Evolutionary conservation across 1,140 invertebrate genomes (phyloP).

Genomic region (Dinoponera quadriceps): DNA sequence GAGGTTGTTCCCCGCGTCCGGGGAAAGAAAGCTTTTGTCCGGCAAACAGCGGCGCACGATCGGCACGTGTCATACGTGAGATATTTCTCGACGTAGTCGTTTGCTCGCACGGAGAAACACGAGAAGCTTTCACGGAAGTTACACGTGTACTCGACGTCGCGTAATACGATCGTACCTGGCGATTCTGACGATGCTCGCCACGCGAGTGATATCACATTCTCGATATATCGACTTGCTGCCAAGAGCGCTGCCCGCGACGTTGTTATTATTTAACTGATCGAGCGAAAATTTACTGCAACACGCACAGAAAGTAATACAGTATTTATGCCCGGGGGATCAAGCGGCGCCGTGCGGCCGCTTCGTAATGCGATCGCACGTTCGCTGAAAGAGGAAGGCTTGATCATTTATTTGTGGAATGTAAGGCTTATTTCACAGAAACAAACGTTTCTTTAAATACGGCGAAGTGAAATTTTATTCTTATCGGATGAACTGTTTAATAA

Average conservation of each 20-base stretch:
- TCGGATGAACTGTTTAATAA: too few species aligned
- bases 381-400: too few species aligned
- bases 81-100: constrained; percentile 36
- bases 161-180: constrained; percentile 53
- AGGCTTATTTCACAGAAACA: too few species aligned
- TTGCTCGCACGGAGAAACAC: constrained; percentile 57
- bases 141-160: constrained; percentile 69
- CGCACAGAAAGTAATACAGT: not conserved
- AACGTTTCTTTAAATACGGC: too few species aligned
- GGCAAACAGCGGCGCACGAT: too few species aligned
- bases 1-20: not conserved
- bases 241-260: constrained; percentile 5
- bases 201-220: constrained; percentile 28
- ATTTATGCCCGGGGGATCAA: not conserved
- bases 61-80: constrained; percentile 6
- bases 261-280: not conserved
- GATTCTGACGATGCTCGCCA: constrained; percentile 9
- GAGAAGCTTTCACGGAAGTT: constrained; percentile 68
- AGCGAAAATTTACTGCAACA: not conserved
- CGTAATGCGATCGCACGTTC: too few species aligned
- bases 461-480: too few species aligned
- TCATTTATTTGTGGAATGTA: too few species aligned
- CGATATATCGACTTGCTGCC: not conserved
- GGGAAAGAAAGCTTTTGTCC: not conserved
- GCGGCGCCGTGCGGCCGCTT: not conserved